Conservation (phyloP, 2,113 vertebrate species). For the Azemiops feae region DNA sequence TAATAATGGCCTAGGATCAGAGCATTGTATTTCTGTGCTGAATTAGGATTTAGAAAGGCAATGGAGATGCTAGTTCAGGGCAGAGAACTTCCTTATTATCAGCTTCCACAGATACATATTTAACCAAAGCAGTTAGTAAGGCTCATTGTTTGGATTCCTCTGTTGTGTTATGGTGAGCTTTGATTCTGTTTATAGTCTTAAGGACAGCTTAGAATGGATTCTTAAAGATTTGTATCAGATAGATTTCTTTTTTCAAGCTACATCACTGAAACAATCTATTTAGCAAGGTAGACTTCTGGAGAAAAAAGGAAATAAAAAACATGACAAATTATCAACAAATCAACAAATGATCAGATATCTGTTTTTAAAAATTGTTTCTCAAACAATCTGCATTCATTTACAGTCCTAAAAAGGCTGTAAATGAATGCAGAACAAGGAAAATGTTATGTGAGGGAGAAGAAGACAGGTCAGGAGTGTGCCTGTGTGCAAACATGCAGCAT, state of each 20-base stretch:
- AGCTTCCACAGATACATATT: neutral
- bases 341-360: neutral
- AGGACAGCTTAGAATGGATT: neutral
- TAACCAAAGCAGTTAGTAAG: neutral
- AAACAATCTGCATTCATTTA: too few species aligned
- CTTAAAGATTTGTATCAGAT: neutral
- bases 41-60: neutral
- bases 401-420: neutral
- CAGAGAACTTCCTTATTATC: neutral
- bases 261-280: neutral
- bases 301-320: neutral
- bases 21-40: neutral
- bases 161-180: neutral
- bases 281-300: neutral
- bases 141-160: neutral
- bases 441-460: neutral
- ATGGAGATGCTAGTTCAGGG: neutral
- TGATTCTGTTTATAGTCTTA: slow-evolving; percentile 12
- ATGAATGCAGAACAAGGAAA: neutral
- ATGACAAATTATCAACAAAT: too few species aligned
- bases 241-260: slow-evolving; percentile 8
- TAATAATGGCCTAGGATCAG: neutral
- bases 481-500: neutral
- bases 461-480: neutral
- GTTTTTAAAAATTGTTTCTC: neutral